A percentile compares a stretch with the other conserved stretches of the same genome.
These are phyloP conservation scores for Drosophila jambulina DNA, from an alignment of 1,140 invertebrate species.

Conservation along the genomic window DNA sequence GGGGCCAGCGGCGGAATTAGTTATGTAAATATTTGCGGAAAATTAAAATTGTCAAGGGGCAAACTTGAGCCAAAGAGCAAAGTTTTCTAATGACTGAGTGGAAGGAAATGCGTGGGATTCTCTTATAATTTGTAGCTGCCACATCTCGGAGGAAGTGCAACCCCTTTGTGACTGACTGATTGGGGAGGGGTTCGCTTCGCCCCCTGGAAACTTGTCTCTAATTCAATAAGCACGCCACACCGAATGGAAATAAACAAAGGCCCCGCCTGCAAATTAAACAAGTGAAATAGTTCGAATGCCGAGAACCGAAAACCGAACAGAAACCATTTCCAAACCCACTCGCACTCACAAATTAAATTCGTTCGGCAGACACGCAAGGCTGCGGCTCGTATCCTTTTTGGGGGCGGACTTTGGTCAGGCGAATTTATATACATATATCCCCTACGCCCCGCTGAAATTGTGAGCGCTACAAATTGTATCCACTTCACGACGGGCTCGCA, in stretches of 20 bases:
- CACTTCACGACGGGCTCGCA: conserved; percentile 48
- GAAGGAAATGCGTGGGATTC: conserved; percentile 26
- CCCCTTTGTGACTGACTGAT: conserved; percentile 1
- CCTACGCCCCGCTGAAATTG: conserved; percentile 38
- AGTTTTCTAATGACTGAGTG: conserved; percentile 40
- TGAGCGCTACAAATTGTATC: conserved; percentile 73
- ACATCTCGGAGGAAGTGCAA: not conserved
- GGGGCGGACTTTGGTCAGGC: conserved; percentile 15
- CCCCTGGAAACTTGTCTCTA: not conserved
- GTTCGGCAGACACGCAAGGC: conserved; percentile 48
- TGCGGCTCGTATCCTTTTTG: conserved; percentile 5
- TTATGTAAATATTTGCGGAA: conserved; percentile 77
- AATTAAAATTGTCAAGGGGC: conserved; percentile 74
- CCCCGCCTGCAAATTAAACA: conserved; percentile 43
- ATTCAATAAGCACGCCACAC: conserved; percentile 42
- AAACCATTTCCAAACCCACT: conserved; percentile 9
- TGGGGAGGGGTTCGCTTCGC: not conserved
- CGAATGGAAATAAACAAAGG: conserved; percentile 12
- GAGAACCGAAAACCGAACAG: conserved; percentile 21
- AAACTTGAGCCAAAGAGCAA: conserved; percentile 56
- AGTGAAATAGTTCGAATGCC: conserved; percentile 54
- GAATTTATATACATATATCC: not conserved
- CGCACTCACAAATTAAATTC: conserved; percentile 62
- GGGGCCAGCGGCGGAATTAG: conserved; percentile 49
- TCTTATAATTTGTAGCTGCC: conserved; percentile 20